These are phyloP conservation scores for Halocynthia aurantium DNA, from an alignment of 23 tunicate genomes.

Conservation along the genomic window DNA sequence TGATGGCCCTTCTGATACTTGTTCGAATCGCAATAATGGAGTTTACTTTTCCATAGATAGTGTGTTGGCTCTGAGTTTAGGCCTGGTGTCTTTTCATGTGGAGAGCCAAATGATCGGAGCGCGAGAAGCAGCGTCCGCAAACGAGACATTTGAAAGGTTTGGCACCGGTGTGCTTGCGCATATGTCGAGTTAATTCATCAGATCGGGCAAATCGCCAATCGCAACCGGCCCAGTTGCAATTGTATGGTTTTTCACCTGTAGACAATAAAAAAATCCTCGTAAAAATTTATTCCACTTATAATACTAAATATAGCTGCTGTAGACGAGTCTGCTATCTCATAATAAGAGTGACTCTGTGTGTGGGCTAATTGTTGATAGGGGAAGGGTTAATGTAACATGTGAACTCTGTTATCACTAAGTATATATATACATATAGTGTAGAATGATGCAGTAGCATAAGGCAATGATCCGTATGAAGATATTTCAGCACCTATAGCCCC, in stretches of 20 bases:
- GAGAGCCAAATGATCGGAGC: conserved; percentile 91
- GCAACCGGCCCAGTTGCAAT: conserved; percentile 95
- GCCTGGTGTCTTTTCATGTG: conserved; percentile 97
- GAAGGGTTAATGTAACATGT: no score
- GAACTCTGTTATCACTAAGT: no score
- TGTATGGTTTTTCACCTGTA: conserved; percentile 94
- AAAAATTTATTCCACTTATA: not conserved
- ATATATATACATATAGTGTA: no score
- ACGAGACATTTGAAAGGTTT: conserved; percentile 97
- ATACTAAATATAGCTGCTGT: not conserved
- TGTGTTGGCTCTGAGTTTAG: conserved; percentile 13
- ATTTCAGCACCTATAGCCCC: no score
- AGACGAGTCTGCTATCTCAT: no score
- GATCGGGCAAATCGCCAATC: conserved; percentile 96
- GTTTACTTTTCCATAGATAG: not conserved
- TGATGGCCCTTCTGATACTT: no score
- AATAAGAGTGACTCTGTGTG: no score
- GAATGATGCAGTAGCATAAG: no score
- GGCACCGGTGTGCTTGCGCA: conserved; percentile 99
- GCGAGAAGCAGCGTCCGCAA: conserved; percentile 89
- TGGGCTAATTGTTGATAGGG: no score
- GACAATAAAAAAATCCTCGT: conserved; percentile 10
- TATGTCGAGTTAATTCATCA: conserved; percentile 93
- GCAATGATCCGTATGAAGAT: no score
- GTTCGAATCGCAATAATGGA: not conserved